These are phyloP conservation scores for Protonemura montana DNA, from an alignment of 2,888 invertebrate genomes.

Conservation along the genomic window DNA sequence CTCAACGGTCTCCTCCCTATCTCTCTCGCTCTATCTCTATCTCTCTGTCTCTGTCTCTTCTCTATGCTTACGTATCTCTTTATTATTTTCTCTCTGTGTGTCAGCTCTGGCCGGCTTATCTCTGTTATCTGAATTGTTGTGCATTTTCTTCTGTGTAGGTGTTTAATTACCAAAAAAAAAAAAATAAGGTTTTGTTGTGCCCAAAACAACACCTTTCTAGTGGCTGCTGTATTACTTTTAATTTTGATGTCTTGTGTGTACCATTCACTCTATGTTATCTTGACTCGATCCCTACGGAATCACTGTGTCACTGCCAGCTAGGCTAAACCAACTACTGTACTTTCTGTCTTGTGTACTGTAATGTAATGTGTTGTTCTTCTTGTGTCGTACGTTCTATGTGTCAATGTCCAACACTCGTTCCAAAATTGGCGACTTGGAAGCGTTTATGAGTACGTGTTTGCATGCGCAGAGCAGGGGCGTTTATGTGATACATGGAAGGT, in stretches of 20 bases:
- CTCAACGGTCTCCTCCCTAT: not conserved
- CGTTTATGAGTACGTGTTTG: not conserved
- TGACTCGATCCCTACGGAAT: conserved; percentile 46
- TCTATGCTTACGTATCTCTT: conserved; percentile 49
- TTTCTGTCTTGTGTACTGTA: conserved; percentile 48
- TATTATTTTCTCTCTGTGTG: conserved; percentile 49
- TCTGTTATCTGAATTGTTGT: conserved; percentile 45
- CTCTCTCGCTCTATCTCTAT: conserved; percentile 19
- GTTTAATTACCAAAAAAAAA: conserved; percentile 43
- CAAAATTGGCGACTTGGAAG: not conserved
- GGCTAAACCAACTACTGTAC: conserved; percentile 38
- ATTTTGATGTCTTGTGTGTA: conserved; percentile 43
- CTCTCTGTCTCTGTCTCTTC: conserved; percentile 45
- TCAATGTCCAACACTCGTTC: conserved; percentile 43
- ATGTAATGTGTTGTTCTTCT: conserved; percentile 34
- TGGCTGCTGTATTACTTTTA: conserved; percentile 47
- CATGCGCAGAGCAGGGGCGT: conserved; percentile 20
- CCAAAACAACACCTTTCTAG: conserved; percentile 45
- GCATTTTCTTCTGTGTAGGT: conserved; percentile 50
- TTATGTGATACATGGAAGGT: conserved; percentile 34
- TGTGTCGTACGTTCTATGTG: conserved; percentile 46
- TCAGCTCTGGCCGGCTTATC: conserved; percentile 48
- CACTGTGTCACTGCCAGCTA: conserved; percentile 32
- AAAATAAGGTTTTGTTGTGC: conserved; percentile 15
- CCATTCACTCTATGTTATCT: conserved; percentile 1